A percentile compares a stretch with the other conserved stretches of the same genome.
Evolutionary conservation across 1,140 invertebrate species (phyloP).

Genomic region (Paralvinella palmiformis): DNA sequence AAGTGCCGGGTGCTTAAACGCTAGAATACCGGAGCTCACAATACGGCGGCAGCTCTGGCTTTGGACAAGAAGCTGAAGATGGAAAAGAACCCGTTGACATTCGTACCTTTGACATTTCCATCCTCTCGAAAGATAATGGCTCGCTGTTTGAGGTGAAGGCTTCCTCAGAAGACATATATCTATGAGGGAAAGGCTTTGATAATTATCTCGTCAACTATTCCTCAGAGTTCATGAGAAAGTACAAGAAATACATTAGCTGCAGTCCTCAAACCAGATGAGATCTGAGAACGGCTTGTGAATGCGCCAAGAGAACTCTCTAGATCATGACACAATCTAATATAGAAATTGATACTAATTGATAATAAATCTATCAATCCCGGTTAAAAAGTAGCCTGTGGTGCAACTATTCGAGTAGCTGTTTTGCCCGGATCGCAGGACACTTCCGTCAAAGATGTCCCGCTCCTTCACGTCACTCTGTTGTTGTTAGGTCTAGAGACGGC

Average conservation of each 20-base stretch:
- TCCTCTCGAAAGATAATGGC: conserved; percentile 90
- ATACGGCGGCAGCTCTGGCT: conserved; percentile 92
- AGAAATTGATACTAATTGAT: conserved; percentile 78
- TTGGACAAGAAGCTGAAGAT: conserved; percentile 88
- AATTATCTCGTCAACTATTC: conserved; percentile 95
- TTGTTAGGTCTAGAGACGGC: conserved; percentile 54
- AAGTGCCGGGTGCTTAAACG: too few relatives aligned
- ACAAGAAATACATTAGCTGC: conserved; percentile 84
- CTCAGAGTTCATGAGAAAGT: conserved; percentile 94
- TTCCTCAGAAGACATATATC: conserved; percentile 93
- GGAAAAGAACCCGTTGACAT: conserved; percentile 59
- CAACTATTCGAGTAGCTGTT: conserved; percentile 54
- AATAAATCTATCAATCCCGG: conserved; percentile 44
- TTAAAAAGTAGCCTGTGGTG: conserved; percentile 58
- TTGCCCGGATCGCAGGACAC: conserved; percentile 40
- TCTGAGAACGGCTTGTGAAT: conserved; percentile 87
- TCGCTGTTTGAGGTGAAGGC: conserved; percentile 75
- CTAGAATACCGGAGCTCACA: too few relatives aligned
- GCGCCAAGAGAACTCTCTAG: conserved; percentile 90
- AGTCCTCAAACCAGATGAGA: conserved; percentile 90
- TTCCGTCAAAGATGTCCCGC: conserved; percentile 41
- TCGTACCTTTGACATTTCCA: conserved; percentile 95
- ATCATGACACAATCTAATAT: conserved; percentile 81
- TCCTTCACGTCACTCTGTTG: conserved; percentile 46
- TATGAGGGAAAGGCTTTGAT: conserved; percentile 99